Base-by-base conservation (phyloP, 2,888 invertebrate species). In the Acronicta alni region DNA sequence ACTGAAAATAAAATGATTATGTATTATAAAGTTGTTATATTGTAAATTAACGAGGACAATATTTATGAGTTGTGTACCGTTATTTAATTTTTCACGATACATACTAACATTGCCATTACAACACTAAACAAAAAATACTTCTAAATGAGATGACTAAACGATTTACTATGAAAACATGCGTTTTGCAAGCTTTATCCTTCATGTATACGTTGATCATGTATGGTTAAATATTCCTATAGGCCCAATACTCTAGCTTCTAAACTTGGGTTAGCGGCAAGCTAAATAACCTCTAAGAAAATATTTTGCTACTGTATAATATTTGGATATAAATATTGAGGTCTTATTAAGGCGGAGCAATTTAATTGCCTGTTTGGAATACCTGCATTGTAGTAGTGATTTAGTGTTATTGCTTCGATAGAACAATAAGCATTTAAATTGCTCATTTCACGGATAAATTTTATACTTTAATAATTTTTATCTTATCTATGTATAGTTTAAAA, bases 91-190 rank as follows among this genome's bases (percentile, higher is more conserved):
- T 72, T 30, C 20, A 64, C 38, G 30, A 70, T 39, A 52, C 26
- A 65, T 41, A 15, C 41, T 48, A 30, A 30, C 30, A 30, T n/a
- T 35, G 35, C 35, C 6, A 57, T 56, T 46, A 46, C 54, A 64
- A 54, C 39, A 54, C 43, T 58, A 76, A 69, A 58, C 56, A 53
- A 59, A 60, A 67, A 57, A 59, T 56, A 57, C 56, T 61, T 73
- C 77, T 77, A 73, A 60, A 73, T 43, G 70, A 67, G 67, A 76
- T 75, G 67, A 70, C 71, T 73, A 73, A 70, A 45, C 60, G 54
- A 56, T 77, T 70, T 42, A 46, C 47, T 57, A 54, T 48, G 55
- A 61, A 61, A 53, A 43, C 46, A 72, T 16, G 47, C 38, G 23
- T 44, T 46, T 46, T 41, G 30, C 47, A 67, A 48, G 55, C 20